Conservation (phyloP, 1,140 invertebrate species). For the Brachionus asplanchnoidis region DNA sequence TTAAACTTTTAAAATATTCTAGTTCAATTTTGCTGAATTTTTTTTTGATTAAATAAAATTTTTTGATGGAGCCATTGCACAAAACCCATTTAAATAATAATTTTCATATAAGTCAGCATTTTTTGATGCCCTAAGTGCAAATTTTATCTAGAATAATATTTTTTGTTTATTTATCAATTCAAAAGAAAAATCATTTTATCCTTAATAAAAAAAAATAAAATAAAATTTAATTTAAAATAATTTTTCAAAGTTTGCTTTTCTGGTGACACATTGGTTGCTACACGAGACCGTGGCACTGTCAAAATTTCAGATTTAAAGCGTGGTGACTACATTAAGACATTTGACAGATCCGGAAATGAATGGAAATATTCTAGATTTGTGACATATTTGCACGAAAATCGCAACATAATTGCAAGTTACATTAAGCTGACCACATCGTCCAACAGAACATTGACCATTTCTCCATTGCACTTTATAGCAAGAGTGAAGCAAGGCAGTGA, state of each 20-base stretch:
- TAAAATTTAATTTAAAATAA: not conserved
- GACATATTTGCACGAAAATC: conserved; percentile 17
- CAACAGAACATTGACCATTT: conserved; percentile 28
- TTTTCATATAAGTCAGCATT: too few relatives aligned
- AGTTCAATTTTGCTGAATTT: too few relatives aligned
- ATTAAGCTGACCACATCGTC: not conserved
- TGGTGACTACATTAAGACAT: conserved; percentile 26
- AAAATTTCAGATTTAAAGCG: conserved; percentile 18
- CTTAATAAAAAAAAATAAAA: not conserved
- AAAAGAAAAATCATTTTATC: too few relatives aligned
- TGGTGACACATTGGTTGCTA: not conserved
- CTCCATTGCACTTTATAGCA: conserved; percentile 11
- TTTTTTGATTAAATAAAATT: too few relatives aligned
- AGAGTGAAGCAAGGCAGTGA: not conserved
- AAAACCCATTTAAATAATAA: too few relatives aligned
- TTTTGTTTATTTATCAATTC: too few relatives aligned
- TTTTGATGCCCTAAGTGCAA: too few relatives aligned
- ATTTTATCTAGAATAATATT: too few relatives aligned
- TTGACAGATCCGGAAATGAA: not conserved
- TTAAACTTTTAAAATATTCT: too few relatives aligned
- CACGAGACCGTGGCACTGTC: conserved; percentile 6
- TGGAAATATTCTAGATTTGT: conserved; percentile 35
- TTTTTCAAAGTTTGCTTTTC: conserved; percentile 31
- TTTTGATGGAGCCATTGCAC: too few relatives aligned
- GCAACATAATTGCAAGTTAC: not conserved